A percentile compares a stretch with the other conserved stretches of the same genome.
phyloP scores from a whole-genome alignment of 2,113 vertebrate genomes.

The Todiramphus saurophagus region DNA sequence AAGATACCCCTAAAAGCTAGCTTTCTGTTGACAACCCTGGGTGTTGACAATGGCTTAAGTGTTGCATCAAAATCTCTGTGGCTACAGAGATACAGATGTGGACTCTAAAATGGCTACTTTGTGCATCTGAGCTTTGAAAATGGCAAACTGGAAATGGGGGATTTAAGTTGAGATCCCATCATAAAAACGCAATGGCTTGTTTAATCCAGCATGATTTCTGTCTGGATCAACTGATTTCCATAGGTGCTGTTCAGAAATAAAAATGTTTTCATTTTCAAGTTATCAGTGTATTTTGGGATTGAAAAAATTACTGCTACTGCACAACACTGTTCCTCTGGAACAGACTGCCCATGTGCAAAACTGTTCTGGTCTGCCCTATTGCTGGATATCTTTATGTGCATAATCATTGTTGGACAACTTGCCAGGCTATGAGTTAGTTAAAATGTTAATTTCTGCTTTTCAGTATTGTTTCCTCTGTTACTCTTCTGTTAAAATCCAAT shows the following conservation, averaged over 20 bases:
- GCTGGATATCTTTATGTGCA: neutral
- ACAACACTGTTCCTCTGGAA: neutral
- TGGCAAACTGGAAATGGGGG: neutral
- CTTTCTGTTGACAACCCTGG: neutral
- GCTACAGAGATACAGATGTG: neutral
- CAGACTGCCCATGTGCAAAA: neutral
- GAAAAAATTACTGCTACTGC: neutral
- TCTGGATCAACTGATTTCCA: neutral
- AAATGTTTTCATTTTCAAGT: neutral
- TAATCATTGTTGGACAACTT: neutral
- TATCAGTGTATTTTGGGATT: neutral
- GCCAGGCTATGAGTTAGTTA: neutral
- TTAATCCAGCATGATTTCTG: neutral
- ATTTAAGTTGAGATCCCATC: neutral
- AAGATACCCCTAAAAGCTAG: neutral
- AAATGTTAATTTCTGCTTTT: neutral
- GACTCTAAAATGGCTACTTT: neutral
- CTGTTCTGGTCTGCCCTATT: neutral
- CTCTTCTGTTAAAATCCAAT: neutral
- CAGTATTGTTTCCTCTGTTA: neutral
- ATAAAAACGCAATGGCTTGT: neutral
- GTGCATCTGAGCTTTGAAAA: constrained; percentile 55
- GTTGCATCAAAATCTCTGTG: neutral
- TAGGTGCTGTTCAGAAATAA: neutral
- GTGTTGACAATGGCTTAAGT: neutral